Evolutionary conservation across 2,888 invertebrate genomes (phyloP), one percentile per base, ranked within the genome.

Genomic region (Gisinianus flammeolus): DNA sequence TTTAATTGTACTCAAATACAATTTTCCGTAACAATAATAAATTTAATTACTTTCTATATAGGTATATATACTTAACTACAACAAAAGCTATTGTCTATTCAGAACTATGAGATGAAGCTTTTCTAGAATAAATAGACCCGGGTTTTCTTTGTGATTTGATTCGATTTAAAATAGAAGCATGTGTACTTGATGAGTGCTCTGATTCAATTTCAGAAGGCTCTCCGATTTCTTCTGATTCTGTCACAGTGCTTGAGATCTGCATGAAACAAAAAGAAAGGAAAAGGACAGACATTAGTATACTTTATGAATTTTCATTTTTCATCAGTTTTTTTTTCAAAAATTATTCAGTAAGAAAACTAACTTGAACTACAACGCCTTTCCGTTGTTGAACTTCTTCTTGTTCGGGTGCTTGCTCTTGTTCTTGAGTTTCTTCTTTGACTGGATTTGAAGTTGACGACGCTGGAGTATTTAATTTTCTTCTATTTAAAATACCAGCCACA

Each of bases 351-450:
- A 56, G 19, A 56, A 56, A 6, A 68, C 71, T 78, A 72, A 84
- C 84, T 80, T 84, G 82, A 56, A 84, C 82, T 56, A 84, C 82
- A 54, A 84, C 83, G n/a, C 82, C 84, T 77, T 84, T 83, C 52
- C 82, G 81, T 24, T 77, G 79, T 28, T 78, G 79, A 52, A 71
- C 62, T 35, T 83, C 81, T 22, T 80, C 80, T 62, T 80, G 73
- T 28, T 78, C 80, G 68, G 79, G 79, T 35, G 79, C 81, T 77
- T 78, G 67, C 78, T 78, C 81, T n/a, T 66, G 67, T 62, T 69
- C 70, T 56, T 66, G 75, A 26, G 12, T 22, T 16, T 64, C 68
- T 35, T 68, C 68, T 44, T n/a, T 68, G 35, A 35, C 68, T 44
- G 68, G 68, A 44, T n/a, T 67, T 8, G 35, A 4, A 16, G 66